phyloP scores from a whole-genome alignment of 2,797 vertebrate species.

The Acanthis flammea region DNA sequence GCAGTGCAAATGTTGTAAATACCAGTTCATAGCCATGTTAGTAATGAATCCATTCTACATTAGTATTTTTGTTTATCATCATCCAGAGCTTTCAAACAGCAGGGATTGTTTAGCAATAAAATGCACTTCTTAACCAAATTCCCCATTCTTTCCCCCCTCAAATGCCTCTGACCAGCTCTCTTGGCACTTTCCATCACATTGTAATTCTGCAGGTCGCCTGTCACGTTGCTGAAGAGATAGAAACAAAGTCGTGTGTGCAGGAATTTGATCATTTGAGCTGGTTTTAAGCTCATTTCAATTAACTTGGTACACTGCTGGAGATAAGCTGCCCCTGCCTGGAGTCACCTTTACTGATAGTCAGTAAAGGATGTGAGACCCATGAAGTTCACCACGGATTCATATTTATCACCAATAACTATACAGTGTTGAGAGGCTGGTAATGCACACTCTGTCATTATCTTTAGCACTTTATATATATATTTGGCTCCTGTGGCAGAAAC shows the following conservation, averaged over 20 bases:
- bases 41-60: neutral
- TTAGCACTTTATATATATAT: slow-evolving; percentile 65
- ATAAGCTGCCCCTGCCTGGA: slow-evolving; percentile 37
- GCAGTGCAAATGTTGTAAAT: neutral
- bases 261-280: slow-evolving; percentile 28
- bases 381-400: neutral
- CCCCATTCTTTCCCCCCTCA: neutral
- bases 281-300: slow-evolving; percentile 61
- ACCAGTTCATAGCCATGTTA: rapidly evolving
- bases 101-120: neutral
- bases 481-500: slow-evolving; percentile 45
- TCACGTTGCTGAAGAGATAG: neutral
- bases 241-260: neutral
- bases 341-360: slow-evolving; percentile 39
- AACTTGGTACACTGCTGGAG: slow-evolving; percentile 24
- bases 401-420: neutral
- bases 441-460: slow-evolving; percentile 58
- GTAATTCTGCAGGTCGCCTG: neutral
- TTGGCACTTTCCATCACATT: neutral
- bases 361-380: neutral
- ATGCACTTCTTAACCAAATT: neutral
- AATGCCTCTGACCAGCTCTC: neutral
- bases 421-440: slow-evolving; percentile 31
- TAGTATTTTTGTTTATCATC: neutral
- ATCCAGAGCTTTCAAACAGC: neutral